Conservation (phyloP, 92 coral and sea anemone species). For the Bergia sp. region DNA sequence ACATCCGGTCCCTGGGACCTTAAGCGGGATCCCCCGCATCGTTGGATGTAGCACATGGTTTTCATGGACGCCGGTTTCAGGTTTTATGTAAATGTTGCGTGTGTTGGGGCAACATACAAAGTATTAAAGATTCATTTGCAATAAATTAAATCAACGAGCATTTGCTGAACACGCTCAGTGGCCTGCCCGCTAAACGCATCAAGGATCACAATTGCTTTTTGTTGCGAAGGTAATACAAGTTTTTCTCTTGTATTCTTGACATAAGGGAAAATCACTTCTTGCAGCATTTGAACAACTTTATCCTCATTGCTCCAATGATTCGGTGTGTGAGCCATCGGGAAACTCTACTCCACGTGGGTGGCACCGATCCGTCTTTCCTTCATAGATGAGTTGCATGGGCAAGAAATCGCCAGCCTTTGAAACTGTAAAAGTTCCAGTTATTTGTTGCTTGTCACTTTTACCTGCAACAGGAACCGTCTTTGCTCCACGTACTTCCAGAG, state of each 20-base stretch:
- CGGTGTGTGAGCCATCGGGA: neutral
- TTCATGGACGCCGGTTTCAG: too few species aligned
- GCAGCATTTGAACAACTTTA: conserved; percentile 11
- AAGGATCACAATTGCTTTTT: neutral
- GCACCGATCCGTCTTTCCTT: neutral
- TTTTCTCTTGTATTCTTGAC: conserved; percentile 19
- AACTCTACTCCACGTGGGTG: conserved; percentile 5
- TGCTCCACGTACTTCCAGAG: conserved; percentile 19
- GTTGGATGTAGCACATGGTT: too few species aligned
- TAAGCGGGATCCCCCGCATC: too few species aligned
- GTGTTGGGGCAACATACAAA: too few species aligned
- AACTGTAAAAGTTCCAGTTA: conserved; percentile 3
- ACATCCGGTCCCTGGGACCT: too few species aligned
- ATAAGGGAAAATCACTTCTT: neutral
- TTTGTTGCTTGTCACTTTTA: neutral
- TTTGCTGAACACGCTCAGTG: conserved; percentile 15
- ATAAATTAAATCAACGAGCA: neutral
- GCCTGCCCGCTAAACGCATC: neutral
- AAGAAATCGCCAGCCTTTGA: neutral
- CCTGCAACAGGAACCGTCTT: neutral
- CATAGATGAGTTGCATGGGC: neutral
- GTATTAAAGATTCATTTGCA: too few species aligned
- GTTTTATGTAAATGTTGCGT: too few species aligned
- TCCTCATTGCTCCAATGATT: conserved; percentile 1
- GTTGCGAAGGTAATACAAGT: neutral